Base-by-base conservation (phyloP, 2,797 vertebrate genomes). In the Sebastiscus albofasciatus region DNA sequence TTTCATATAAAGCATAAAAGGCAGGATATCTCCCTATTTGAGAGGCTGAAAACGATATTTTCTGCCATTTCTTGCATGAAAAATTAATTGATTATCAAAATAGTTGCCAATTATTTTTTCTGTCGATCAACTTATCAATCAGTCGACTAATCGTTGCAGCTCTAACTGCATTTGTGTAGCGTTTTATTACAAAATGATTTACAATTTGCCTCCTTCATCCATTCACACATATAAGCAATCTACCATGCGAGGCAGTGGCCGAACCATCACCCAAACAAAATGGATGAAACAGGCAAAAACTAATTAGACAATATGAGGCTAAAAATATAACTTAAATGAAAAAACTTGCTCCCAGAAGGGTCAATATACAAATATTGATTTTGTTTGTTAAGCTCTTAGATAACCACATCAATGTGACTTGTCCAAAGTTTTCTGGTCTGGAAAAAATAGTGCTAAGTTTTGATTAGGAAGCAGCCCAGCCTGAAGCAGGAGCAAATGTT, bases 401-500 rank as follows among this genome's bases (percentile, higher is more conserved):
- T 20, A 11, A 46, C 33, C 5, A 31, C 26, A 13, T 46, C 27
- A 33, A 8, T 18, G 20, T 16, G 24, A 26, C 46, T 3, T 31
- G 20, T 61, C 18, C 31, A 65, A 42, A 60, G 55, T 80, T 76
- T 78, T 72, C 13, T 39, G 24, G 33, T 34, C 3, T 34, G 72
- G 24, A 60, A 70, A 54, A 42, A 46, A 66, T 16, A 2, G 3
- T 27, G 5, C 4, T 1, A 73, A 24, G n/a, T 65, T 76, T 67
- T 70, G 72, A 80, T 84, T 22, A 74, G 66, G 59, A 70, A 54
- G 24, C 22, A 71, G 10, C 54, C 14, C 55, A 36, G 56, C 72
- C 34, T 61, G 71, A 66, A 31, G 81, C 61, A 27, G 46, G 16
- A 42, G 59, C 56, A 66, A 81, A 61, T 8, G 3, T 8, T 66